Base-by-base conservation (phyloP, 1,140 invertebrate species). In the Euglossa dilemma region DNA sequence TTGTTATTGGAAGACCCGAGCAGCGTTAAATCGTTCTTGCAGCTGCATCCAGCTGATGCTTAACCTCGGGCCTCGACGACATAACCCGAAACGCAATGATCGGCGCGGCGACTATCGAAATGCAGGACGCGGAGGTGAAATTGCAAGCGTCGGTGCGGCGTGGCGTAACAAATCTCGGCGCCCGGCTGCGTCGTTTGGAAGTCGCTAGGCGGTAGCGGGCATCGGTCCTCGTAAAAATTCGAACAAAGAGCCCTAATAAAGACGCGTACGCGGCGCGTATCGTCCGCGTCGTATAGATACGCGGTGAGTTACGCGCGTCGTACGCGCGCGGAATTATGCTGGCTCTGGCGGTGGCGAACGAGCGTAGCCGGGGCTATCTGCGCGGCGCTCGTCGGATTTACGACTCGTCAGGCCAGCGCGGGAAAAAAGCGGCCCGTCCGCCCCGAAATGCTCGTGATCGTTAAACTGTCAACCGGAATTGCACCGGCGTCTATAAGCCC, bases 161-260 rank as follows among this genome's bases (percentile, higher is more conserved):
- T 43, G 28, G 20, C 36, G 64, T 59, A 57, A 70, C 52, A 70
- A 78, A 78, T 47, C 16, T 69, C 52, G 43, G 8, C 12, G 47
- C 3, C 20, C 61, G 63, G 36, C n/a, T 50, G 50, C 54, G 18
- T 56, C 57, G 57, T 28, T 78, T 25, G 9, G 20, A 56, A 43
- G 50, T 18, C 25, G 6, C 63, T 18, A 14, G 25, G 16, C 36
- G 64, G 12, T 25, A 7, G 71, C 8, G 57, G 56, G 18, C 43
- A 25, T 63, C 66, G 47, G 50, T 16, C 57, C 56, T 74, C 69
- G 74, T 86, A 87, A 87, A 87, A 86, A 67, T 80, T 83, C 70
- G 73, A 66, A 73, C 85, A 77, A 78, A 87, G 85, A 61, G 47
- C 57, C n/a, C 63, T 83, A 83, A 79, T 83, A 83, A 83, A 86